phyloP scores from a whole-genome alignment of 2,113 vertebrate genomes.

The Eulemur macaco region DNA sequence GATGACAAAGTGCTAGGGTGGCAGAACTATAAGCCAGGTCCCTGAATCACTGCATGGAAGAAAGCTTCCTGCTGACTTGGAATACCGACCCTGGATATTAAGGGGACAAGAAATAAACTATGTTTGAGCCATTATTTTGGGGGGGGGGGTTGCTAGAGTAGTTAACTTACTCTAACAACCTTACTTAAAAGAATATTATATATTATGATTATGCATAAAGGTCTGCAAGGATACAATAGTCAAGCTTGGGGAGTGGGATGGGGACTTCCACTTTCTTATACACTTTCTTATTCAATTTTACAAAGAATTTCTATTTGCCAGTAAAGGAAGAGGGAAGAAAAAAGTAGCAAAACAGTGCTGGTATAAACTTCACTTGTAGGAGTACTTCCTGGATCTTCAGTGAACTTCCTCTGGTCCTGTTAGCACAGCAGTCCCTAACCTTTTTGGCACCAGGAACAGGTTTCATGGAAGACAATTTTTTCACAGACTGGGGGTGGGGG shows the following conservation, averaged over 20 bases:
- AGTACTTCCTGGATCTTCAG: background rate
- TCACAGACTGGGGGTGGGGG: too few relatives aligned
- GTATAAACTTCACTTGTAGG: background rate
- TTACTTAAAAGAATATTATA: background rate
- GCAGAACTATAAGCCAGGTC: background rate
- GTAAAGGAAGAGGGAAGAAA: background rate
- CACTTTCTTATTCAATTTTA: background rate
- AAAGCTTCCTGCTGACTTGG: background rate
- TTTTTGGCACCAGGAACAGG: too few relatives aligned
- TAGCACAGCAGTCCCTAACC: too few relatives aligned
- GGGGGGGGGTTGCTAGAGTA: background rate
- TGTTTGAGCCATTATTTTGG: background rate
- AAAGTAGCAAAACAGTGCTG: background rate
- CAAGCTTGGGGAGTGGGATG: background rate
- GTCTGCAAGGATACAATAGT: background rate
- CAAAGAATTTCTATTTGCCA: background rate
- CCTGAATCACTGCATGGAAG: background rate
- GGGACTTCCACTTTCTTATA: background rate
- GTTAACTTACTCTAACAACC: background rate
- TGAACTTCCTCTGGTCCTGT: background rate
- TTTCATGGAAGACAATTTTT: too few relatives aligned
- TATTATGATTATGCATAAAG: background rate
- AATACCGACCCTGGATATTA: background rate
- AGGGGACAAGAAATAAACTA: background rate
- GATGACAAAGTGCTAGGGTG: background rate